phyloP scores from a whole-genome alignment of 1,140 invertebrate species.

The Drosophila setifemur region DNA sequence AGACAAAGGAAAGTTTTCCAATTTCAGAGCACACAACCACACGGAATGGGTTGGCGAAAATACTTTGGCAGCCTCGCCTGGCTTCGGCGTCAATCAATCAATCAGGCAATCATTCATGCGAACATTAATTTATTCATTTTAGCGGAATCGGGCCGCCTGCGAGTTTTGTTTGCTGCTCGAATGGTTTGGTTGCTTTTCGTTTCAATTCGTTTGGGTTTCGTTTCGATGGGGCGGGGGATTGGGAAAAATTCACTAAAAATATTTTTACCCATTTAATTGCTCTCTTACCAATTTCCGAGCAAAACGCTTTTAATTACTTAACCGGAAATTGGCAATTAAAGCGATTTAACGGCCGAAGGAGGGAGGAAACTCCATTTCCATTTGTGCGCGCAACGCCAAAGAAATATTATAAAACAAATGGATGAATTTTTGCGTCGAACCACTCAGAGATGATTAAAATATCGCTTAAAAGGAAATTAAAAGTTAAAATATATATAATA shows the following conservation, averaged over 20 bases:
- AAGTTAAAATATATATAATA: slow-evolving; percentile 15
- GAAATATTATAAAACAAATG: too few species aligned
- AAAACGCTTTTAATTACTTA: slow-evolving; percentile 80
- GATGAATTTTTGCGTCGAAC: too few species aligned
- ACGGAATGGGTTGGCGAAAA: too few species aligned
- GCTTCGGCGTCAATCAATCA: slow-evolving; percentile 55
- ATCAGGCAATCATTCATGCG: slow-evolving; percentile 66
- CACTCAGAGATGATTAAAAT: too few species aligned
- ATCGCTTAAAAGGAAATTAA: background rate
- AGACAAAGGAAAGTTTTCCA: slow-evolving; percentile 38
- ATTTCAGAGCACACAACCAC: slow-evolving; percentile 4
- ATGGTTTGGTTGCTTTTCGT: too few species aligned
- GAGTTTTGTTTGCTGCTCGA: background rate
- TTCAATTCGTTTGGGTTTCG: too few species aligned
- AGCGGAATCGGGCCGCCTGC: slow-evolving; percentile 30
- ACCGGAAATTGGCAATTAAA: slow-evolving; percentile 81
- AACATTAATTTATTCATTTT: slow-evolving; percentile 75
- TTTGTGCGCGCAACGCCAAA: too few species aligned
- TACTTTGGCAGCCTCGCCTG: background rate
- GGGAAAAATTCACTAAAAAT: too few species aligned
- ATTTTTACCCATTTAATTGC: slow-evolving; percentile 71
- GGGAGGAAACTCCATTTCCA: slow-evolving; percentile 36
- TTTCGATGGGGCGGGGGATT: too few species aligned
- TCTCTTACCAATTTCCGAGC: slow-evolving; percentile 46
- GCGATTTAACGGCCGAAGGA: slow-evolving; percentile 69